Percentiles rank a stretch among this genome's conserved stretches.
Conservation (phyloP, 2,113 vertebrate species). For the Corythaeola cristata region DNA sequence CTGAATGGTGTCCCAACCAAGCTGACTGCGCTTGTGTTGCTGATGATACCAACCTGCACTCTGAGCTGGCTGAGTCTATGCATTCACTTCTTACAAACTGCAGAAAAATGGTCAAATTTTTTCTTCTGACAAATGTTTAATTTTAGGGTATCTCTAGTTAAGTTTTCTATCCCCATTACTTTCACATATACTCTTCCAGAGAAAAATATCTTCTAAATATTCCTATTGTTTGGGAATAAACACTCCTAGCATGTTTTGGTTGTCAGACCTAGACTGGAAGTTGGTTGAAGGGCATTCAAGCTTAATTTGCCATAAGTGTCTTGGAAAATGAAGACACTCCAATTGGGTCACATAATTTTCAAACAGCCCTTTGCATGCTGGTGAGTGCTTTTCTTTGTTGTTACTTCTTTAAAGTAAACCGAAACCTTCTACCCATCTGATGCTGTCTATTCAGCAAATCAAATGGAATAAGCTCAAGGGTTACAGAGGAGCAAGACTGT, state of each 20-base stretch:
- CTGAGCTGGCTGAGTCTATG: not conserved
- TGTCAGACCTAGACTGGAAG: not conserved
- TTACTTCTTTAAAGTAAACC: not conserved
- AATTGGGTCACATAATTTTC: not conserved
- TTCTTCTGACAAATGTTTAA: not conserved
- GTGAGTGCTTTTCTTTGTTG: not conserved
- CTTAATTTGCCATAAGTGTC: not conserved
- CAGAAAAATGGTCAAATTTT: not conserved
- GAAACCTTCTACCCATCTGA: constrained; percentile 14
- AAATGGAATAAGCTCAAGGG: not conserved
- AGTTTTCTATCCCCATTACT: not conserved
- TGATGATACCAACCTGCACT: not conserved
- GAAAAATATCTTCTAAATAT: not conserved
- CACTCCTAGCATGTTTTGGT: not conserved
- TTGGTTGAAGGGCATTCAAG: not conserved
- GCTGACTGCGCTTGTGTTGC: not conserved
- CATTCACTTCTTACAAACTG: not conserved
- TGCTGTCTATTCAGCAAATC: not conserved
- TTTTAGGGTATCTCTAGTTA: not conserved
- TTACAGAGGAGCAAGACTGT: not conserved
- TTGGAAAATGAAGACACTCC: not conserved
- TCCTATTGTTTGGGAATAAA: not conserved
- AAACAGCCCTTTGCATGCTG: not conserved
- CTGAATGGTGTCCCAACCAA: not conserved
- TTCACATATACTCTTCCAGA: not conserved